These are phyloP conservation scores for Anolis carolinensis DNA, from an alignment of 2,113 vertebrate genomes.

Conservation along the genomic window DNA sequence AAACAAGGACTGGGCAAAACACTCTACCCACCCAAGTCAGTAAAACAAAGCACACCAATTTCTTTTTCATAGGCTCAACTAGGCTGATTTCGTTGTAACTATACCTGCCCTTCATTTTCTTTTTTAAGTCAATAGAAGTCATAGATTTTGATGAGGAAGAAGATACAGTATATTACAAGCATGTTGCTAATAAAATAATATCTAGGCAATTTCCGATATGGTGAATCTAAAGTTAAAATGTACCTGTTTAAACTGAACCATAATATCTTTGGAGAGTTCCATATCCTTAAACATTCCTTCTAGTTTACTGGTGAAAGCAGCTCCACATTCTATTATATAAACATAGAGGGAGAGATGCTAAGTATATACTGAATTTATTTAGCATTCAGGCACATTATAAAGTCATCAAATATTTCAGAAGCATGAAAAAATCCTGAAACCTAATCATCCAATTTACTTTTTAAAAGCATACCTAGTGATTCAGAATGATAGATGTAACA, in stretches of 20 bases:
- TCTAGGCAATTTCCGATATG: not conserved
- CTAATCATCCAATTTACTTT: not conserved
- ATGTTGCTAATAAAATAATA: not conserved
- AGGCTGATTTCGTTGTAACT: not conserved
- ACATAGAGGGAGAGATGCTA: constrained; percentile 43
- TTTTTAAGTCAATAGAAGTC: not conserved
- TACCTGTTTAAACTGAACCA: constrained; percentile 87
- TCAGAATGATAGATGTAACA: too few relatives aligned
- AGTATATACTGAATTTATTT: not conserved
- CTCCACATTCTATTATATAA: constrained; percentile 77
- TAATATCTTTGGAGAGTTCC: constrained; percentile 86
- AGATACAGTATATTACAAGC: not conserved
- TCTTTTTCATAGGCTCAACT: not conserved
- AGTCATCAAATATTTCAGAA: not conserved
- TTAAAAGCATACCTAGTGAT: not conserved
- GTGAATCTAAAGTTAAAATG: constrained; percentile 22
- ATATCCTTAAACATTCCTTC: constrained; percentile 89
- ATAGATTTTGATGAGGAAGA: not conserved
- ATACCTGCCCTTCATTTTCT: not conserved
- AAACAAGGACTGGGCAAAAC: not conserved
- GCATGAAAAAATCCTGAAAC: not conserved
- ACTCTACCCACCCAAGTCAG: too few relatives aligned
- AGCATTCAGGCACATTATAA: not conserved
- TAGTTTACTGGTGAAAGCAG: constrained; percentile 86
- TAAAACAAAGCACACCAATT: not conserved